Evolutionary conservation across 2,797 vertebrate species (phyloP).

Genomic region (Pyrocephalus nanus): DNA sequence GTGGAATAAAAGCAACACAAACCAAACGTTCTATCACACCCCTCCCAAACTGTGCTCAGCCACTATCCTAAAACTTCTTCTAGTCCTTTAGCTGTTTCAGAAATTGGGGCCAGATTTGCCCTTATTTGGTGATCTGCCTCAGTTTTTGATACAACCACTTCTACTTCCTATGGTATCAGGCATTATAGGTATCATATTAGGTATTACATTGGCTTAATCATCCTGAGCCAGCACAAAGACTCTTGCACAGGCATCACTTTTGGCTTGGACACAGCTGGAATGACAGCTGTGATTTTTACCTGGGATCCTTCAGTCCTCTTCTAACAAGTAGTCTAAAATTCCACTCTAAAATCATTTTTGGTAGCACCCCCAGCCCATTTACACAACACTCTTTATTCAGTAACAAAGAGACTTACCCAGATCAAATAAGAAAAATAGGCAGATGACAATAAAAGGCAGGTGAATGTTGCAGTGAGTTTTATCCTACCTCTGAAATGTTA

Average conservation of each 20-base stretch:
- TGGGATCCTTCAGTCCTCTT: not conserved
- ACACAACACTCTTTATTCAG: not conserved
- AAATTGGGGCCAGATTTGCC: not conserved
- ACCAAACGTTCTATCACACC: rapidly evolving
- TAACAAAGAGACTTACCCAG: not conserved
- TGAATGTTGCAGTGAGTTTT: not conserved
- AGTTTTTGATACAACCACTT: not conserved
- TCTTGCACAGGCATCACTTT: rapidly evolving
- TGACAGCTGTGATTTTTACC: not conserved
- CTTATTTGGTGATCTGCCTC: not conserved
- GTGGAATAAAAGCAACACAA: too few species aligned
- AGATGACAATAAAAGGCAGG: not conserved
- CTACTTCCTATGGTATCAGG: not conserved
- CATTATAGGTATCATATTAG: not conserved
- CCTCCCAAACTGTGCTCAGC: not conserved
- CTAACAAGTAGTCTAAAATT: not conserved
- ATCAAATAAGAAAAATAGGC: not conserved
- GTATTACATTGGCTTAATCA: not conserved
- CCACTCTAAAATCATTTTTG: not conserved
- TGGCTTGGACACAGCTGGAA: not conserved
- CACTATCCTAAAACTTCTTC: not conserved
- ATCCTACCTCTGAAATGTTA: not conserved
- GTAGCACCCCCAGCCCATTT: too few species aligned
- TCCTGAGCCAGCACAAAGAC: not conserved
- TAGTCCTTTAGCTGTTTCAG: not conserved